Evolutionary conservation across 2,113 vertebrate species (phyloP), one percentile per base, ranked within the genome.

Genomic region (Struthio camelus): DNA sequence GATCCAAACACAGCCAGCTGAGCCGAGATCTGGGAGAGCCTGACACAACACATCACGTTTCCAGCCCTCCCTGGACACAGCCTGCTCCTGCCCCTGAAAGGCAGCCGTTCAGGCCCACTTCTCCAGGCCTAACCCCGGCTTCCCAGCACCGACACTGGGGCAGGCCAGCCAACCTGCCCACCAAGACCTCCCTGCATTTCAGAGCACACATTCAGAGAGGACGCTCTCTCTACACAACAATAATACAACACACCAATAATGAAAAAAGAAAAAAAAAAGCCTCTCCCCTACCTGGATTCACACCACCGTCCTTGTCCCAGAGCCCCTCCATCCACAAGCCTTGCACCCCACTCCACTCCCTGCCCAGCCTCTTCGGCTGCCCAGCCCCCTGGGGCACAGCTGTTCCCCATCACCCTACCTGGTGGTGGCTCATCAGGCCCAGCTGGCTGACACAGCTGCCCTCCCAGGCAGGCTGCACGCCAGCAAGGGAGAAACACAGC

Each of bases 281-380:
- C 38, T 62, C 61, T 76, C 24, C 1, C 73, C 53, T 69, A 81
- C 90, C 83, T 5, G n/a, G 46, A 6, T 28, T 28, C 53, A 1
- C 27, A 4, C 67, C 17, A 36, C 32, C 23, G 18, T 22, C 38
- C 46, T 11, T 1, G 3, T 5, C n/a, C 16, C 27, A 6, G 38
- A 28, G 22, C 5, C 36, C 7, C 0, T 3, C 34, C 56, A 59
- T 34, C 56, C 32, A 59, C 30, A 10, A 10, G 32, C 42, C 44
- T 3, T 0, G 0, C 56, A 59, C 7, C 56, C 56, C 38, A 15
- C 10, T 11, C 5, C 53, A 1, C 3, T 7, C 1, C 48, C 59
- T 3, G 1, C 10, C 25, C 36, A 3, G 13, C 0, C 11, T 8
- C 32, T 36, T 1, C 25, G 48, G 27, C 9, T 3, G 4, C 19